A percentile compares a stretch with the other conserved stretches of the same genome.
phyloP scores from a whole-genome alignment of 1,140 invertebrate genomes.

The Habropoda laboriosa region DNA sequence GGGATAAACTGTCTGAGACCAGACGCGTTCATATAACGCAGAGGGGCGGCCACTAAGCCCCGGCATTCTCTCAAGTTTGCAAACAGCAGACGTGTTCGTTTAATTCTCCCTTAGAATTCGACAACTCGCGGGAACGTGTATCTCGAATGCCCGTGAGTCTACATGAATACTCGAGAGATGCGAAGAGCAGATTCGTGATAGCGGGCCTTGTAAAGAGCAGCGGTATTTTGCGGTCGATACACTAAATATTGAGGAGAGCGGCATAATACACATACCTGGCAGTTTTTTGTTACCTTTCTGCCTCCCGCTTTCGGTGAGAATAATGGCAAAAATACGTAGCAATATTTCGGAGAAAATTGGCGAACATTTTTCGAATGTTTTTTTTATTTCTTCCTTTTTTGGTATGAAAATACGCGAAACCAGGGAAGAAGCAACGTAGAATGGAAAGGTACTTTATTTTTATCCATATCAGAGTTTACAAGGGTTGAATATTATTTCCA shows the following conservation, averaged over 20 bases:
- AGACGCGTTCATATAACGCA: background rate
- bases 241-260: background rate
- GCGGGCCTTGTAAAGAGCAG: background rate
- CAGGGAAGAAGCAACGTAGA: too few relatives aligned
- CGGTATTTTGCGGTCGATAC: background rate
- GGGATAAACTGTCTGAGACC: conserved; percentile 28
- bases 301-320: background rate
- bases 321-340: too few relatives aligned
- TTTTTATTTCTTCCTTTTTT: too few relatives aligned
- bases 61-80: background rate
- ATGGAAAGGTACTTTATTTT: too few relatives aligned
- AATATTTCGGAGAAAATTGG: too few relatives aligned
- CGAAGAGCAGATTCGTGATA: background rate
- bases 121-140: background rate
- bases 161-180: background rate
- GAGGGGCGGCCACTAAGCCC: background rate
- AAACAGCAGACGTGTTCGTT: background rate
- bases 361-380: too few relatives aligned
- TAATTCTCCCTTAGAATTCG: conserved; percentile 9
- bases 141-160: background rate
- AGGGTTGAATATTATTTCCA: too few relatives aligned
- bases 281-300: too few relatives aligned
- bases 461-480: too few relatives aligned
- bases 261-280: background rate
- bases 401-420: too few relatives aligned